Evolutionary conservation across 2,113 vertebrate genomes (phyloP), one percentile per base, ranked within the genome.

Genomic region (Apus apus): DNA sequence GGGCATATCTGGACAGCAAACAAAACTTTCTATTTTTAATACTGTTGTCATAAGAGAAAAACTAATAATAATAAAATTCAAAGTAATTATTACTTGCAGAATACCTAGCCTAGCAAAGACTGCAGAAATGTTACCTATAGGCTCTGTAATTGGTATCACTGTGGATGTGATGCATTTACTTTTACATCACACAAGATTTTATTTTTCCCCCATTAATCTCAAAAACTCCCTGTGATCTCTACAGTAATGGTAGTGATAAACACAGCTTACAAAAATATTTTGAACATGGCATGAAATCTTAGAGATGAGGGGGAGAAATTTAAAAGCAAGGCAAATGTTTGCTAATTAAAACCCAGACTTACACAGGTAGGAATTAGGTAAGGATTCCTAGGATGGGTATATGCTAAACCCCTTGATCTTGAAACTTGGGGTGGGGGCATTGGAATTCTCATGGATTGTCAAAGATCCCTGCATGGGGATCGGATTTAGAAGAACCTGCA

Each of bases 401-500:
- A 6, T 62, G 13, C 11, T n/a, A 76, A 53, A 7, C 38, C 10
- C 45, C 11, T 15, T n/a, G 30, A 26, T 78, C 22, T 18, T 72
- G 46, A 72, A 72, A 38, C 32, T 13, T 43, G 4, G 15, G 4
- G 2, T 32, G 23, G 8, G 23, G 34, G 4, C 13, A 9, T 29
- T 54, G 40, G 10, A 2, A 62, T 32, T 34, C 26, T 73, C 2
- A 5, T 22, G 23, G 45, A 19, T 62, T 40, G 8, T 51, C 0
- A 1, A 29, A 40, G 32, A 4, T 53, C 27, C 23, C 21, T 27
- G 21, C 0, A 0, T 30, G 45, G 27, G 23, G 30, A 22, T 62
- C 34, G 32, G 45, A 19, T 29, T 25, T 21, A 15, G 21, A 36
- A 61, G 57, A 64, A 51, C 22, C 15, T 56, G 34, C 45, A 53